Evolutionary conservation across 2,888 invertebrate species (phyloP).

Genomic region (Rhagophthalmus giganteus): DNA sequence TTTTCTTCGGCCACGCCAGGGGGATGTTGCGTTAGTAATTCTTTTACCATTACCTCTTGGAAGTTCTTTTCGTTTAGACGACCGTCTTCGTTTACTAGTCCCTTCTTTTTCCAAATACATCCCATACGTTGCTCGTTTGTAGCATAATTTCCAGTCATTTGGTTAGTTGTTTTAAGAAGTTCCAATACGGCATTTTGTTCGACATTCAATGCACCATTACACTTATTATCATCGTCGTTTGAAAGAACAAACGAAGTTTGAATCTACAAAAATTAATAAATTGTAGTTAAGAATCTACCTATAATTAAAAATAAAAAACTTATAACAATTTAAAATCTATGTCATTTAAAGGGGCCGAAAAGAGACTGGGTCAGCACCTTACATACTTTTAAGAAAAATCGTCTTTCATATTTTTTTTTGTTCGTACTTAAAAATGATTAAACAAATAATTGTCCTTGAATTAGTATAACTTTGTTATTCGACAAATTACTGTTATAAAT

Average conservation of each 20-base stretch:
- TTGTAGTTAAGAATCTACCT: not conserved
- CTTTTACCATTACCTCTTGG: conserved; percentile 2
- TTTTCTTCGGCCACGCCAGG: conserved; percentile 4
- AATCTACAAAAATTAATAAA: not conserved
- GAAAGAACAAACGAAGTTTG: not conserved
- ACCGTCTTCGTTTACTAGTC: conserved; percentile 10
- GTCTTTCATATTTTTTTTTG: too few relatives aligned
- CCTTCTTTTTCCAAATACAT: conserved; percentile 14
- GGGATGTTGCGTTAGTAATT: conserved; percentile 4
- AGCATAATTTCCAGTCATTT: not conserved
- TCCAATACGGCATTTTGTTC: not conserved
- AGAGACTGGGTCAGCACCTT: not conserved
- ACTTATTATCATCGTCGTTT: not conserved
- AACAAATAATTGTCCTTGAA: too few relatives aligned
- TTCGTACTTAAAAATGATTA: too few relatives aligned
- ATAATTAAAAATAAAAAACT: not conserved
- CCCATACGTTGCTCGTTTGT: conserved; percentile 4
- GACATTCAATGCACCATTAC: not conserved
- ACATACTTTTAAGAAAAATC: too few relatives aligned
- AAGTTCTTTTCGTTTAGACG: conserved; percentile 6
- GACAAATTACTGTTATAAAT: too few relatives aligned
- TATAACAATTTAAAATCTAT: not conserved
- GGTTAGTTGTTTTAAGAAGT: not conserved
- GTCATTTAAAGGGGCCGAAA: not conserved
- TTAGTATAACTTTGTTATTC: too few relatives aligned